phyloP scores from a whole-genome alignment of 2,113 vertebrate genomes.

The Platanista minor region DNA sequence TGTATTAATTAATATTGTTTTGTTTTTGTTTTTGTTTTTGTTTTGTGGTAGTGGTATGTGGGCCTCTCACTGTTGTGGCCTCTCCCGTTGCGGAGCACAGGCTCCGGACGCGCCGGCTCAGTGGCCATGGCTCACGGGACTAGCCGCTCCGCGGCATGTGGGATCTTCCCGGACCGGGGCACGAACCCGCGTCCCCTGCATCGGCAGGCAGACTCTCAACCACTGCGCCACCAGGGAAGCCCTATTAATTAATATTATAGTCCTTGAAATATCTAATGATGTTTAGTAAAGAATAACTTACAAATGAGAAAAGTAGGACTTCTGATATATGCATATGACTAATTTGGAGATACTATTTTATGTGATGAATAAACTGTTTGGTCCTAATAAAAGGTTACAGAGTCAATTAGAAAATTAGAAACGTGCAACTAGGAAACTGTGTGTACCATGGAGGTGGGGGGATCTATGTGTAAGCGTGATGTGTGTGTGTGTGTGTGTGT shows the following conservation, averaged over 20 bases:
- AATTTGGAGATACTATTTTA: background rate
- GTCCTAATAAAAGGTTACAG: background rate
- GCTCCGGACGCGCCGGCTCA: no score
- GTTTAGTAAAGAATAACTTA: conserved; percentile 7
- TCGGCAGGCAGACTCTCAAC: no score
- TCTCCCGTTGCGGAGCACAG: no score
- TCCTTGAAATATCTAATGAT: background rate
- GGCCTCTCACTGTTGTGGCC: no score
- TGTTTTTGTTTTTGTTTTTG: no score
- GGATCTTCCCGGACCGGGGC: no score
- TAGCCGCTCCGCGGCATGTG: no score
- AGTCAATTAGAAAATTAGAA: background rate
- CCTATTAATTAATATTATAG: conserved; percentile 20
- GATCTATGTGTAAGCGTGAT: background rate
- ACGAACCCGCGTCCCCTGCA: no score
- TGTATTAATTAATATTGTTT: conserved; percentile 31
- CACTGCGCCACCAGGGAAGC: no score
- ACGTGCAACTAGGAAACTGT: background rate
- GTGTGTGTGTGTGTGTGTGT: background rate
- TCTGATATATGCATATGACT: background rate
- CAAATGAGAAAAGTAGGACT: background rate
- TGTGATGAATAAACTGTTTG: background rate
- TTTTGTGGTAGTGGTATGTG: no score
- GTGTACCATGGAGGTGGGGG: background rate
- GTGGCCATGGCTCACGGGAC: no score